Evolutionary conservation across 1,140 invertebrate genomes (phyloP).

Genomic region (Bursaphelenchus mucronatus): DNA sequence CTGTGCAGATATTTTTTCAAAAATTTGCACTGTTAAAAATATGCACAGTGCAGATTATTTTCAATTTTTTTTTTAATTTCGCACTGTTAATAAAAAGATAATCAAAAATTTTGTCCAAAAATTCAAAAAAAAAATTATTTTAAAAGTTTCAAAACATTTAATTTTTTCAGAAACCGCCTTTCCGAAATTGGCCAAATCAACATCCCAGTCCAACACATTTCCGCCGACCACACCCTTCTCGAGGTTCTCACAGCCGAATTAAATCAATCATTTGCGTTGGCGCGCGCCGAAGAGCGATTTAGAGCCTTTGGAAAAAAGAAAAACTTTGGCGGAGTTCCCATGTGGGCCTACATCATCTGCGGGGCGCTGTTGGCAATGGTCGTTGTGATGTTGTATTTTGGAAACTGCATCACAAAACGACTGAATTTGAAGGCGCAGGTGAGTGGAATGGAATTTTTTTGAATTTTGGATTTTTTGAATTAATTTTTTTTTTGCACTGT

Average conservation of each 20-base stretch:
- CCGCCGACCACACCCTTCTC: not conserved
- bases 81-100: too few species aligned
- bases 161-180: conserved; percentile 8
- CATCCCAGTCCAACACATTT: not conserved
- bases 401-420: conserved; percentile 5
- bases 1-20: too few species aligned
- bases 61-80: too few species aligned
- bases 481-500: too few species aligned
- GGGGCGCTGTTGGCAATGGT: conserved; percentile 3
- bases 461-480: not conserved
- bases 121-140: too few species aligned
- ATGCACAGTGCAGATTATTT: too few species aligned
- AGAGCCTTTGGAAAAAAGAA: not conserved
- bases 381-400: conserved; percentile 9
- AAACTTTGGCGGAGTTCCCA: conserved; percentile 2
- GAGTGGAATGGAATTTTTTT: not conserved
- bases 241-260: conserved; percentile 2
- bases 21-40: too few species aligned
- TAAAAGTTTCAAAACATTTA: too few species aligned
- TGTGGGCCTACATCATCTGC: conserved; percentile 8
- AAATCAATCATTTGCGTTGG: not conserved
- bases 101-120: too few species aligned
- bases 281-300: conserved; percentile 3
- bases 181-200: not conserved
- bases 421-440: conserved; percentile 13